These are phyloP conservation scores for Lottia scabra DNA, from an alignment of 2,888 invertebrate species.

Conservation along the genomic window DNA sequence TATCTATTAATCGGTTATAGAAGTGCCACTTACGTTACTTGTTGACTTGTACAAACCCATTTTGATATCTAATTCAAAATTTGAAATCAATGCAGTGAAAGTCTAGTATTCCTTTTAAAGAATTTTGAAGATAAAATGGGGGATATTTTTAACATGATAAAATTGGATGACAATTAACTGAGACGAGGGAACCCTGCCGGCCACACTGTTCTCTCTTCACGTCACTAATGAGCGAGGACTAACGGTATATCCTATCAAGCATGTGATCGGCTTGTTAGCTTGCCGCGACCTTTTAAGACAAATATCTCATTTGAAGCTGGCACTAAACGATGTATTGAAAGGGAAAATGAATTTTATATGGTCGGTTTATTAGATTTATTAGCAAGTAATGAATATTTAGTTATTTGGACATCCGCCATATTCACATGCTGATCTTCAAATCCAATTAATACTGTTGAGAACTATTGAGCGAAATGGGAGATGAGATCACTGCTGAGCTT, in stretches of 20 bases:
- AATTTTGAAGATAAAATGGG: background rate
- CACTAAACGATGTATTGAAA: constrained; percentile 4
- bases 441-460: background rate
- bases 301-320: background rate
- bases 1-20: background rate
- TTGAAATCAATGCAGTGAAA: background rate
- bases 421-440: background rate
- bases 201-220: background rate
- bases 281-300: background rate
- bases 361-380: background rate
- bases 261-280: background rate
- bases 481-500: background rate
- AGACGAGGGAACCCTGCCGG: background rate
- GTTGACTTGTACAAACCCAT: background rate
- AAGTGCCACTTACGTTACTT: background rate
- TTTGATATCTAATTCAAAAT: background rate
- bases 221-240: background rate
- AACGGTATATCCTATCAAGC: background rate
- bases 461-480: background rate
- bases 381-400: constrained; percentile 1
- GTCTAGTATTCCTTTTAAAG: background rate
- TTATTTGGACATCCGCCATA: background rate
- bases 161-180: background rate
- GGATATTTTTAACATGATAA: background rate
- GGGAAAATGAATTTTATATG: background rate